A percentile compares a stretch with the other conserved stretches of the same genome.
These are phyloP conservation scores for Masticophis lateralis DNA, from an alignment of 2,797 vertebrate species.

Conservation along the genomic window DNA sequence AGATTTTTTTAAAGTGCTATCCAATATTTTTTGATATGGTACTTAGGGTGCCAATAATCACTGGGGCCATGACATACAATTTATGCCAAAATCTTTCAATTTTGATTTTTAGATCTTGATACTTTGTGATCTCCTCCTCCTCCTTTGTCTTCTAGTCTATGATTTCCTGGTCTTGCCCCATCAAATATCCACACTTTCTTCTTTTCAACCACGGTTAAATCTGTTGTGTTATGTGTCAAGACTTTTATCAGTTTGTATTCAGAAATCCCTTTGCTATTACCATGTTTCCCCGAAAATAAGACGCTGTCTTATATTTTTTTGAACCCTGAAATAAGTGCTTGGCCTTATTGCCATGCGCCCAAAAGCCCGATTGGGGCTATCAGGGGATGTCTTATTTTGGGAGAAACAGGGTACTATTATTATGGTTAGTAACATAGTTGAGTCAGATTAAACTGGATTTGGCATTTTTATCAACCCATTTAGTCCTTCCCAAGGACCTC, in stretches of 20 bases:
- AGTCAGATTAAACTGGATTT: not conserved
- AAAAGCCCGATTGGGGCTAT: too few relatives aligned
- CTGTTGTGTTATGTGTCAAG: not conserved
- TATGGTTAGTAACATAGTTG: not conserved
- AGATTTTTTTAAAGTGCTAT: not conserved
- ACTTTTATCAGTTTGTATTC: not conserved
- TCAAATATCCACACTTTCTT: not conserved
- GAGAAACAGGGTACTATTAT: not conserved
- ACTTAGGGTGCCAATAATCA: too few relatives aligned
- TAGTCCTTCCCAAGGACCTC: not conserved
- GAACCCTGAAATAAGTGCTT: too few relatives aligned
- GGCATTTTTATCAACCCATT: not conserved
- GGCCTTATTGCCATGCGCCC: too few relatives aligned
- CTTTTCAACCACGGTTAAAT: not conserved
- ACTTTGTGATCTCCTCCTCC: not conserved
- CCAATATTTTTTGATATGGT: not conserved
- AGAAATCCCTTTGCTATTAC: not conserved
- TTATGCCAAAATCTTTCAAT: not conserved
- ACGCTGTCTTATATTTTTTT: too few relatives aligned
- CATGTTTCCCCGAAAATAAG: too few relatives aligned
- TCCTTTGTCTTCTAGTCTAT: not conserved
- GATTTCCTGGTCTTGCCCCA: not conserved
- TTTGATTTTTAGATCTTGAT: not conserved
- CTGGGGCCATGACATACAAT: not conserved
- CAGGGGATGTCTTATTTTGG: too few relatives aligned